Evolutionary conservation across 2,888 invertebrate species (phyloP).

Genomic region (Melangyna quadrimaculata): DNA sequence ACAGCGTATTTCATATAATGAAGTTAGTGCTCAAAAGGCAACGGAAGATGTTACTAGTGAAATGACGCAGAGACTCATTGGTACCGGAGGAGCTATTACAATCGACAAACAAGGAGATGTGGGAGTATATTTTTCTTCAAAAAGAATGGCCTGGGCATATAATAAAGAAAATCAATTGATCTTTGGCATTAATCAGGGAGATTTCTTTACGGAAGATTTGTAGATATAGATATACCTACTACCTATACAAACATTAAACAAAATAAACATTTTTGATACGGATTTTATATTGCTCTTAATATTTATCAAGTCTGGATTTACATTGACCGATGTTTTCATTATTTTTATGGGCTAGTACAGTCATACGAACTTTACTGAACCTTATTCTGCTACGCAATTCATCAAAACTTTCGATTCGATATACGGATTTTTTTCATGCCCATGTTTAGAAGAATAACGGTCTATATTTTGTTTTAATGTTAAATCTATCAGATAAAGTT

Average conservation of each 20-base stretch:
- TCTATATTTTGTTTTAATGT: no score
- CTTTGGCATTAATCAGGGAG: conserved; percentile 84
- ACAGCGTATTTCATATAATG: conserved; percentile 84
- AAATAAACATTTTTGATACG: neutral
- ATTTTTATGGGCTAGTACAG: no score
- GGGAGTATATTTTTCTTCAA: conserved; percentile 86
- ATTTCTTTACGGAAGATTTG: conserved; percentile 77
- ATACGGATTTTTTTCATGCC: no score
- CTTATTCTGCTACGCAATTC: no score
- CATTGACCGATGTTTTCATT: no score
- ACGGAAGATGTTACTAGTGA: conserved; percentile 83
- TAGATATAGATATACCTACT: no score
- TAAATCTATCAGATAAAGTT: no score
- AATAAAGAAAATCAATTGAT: conserved; percentile 81
- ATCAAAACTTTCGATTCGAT: no score
- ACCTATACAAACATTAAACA: no score
- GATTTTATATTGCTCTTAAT: neutral
- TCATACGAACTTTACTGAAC: no score
- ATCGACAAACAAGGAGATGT: conserved; percentile 86
- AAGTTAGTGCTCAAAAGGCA: conserved; percentile 84
- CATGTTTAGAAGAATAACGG: no score
- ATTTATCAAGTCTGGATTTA: no score
- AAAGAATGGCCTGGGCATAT: conserved; percentile 88
- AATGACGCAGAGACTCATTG: conserved; percentile 87
- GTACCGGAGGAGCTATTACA: conserved; percentile 89